Evolutionary conservation across 2,797 vertebrate genomes (phyloP).

Genomic region (Alosa sapidissima): DNA sequence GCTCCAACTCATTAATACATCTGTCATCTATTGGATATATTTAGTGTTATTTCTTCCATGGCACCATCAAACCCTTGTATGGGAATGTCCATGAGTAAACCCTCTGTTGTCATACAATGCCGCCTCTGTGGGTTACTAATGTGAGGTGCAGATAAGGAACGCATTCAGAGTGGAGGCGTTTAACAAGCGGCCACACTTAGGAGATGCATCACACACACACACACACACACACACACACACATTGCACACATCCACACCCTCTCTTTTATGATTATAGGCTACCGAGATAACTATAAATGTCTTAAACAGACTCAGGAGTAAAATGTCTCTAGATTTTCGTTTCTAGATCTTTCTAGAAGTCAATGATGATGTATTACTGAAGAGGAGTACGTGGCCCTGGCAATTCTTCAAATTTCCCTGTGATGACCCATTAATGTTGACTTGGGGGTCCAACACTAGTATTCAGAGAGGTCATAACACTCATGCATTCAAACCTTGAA

Average conservation of each 20-base stretch:
- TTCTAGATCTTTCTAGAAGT: not conserved
- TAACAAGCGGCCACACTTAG: slow-evolving; percentile 37
- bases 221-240: not conserved
- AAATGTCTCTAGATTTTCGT: not conserved
- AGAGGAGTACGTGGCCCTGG: not conserved
- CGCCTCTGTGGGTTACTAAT: slow-evolving; percentile 69
- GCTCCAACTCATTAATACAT: not conserved
- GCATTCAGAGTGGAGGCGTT: slow-evolving; percentile 68
- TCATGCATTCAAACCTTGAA: no score
- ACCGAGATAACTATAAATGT: not conserved
- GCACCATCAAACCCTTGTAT: slow-evolving; percentile 14
- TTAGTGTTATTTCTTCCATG: slow-evolving; percentile 4
- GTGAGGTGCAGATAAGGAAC: slow-evolving; percentile 66
- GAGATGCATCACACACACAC: not conserved
- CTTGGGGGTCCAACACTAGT: not conserved
- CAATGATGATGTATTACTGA: not conserved
- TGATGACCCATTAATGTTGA: not conserved
- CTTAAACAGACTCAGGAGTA: not conserved
- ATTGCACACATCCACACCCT: not conserved
- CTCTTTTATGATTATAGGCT: not conserved
- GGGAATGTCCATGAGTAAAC: slow-evolving; percentile 23
- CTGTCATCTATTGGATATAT: not conserved
- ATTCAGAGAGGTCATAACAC: not conserved
- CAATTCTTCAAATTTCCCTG: not conserved
- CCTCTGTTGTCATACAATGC: slow-evolving; percentile 65